Conservation (phyloP, 2,113 vertebrate genomes). For the Athene noctua region DNA sequence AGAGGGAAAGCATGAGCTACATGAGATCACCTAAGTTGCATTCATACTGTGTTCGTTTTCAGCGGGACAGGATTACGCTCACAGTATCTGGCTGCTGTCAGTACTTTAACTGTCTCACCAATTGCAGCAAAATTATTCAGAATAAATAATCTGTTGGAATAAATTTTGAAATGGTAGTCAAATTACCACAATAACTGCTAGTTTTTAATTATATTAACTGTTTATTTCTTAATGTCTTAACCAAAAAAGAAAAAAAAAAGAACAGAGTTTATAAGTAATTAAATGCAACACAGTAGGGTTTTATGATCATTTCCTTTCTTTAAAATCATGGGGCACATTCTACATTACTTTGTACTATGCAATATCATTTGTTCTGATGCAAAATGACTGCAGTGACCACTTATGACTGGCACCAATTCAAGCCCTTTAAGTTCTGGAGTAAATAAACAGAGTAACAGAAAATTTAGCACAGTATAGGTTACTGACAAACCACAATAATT, state of each 20-base stretch:
- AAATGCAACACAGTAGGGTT: not conserved
- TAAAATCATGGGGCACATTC: not conserved
- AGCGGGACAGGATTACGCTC: not conserved
- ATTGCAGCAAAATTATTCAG: not conserved
- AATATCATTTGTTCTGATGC: not conserved
- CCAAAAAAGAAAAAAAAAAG: not conserved
- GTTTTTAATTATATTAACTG: not conserved
- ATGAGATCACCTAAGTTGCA: not conserved
- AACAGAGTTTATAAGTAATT: not conserved
- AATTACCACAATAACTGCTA: not conserved
- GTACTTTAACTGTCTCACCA: not conserved
- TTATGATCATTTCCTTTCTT: not conserved
- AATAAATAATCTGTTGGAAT: not conserved
- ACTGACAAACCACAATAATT: not conserved
- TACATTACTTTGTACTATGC: not conserved
- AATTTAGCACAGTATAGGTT: not conserved
- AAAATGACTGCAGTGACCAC: not conserved
- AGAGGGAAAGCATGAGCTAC: not conserved
- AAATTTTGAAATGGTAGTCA: not conserved
- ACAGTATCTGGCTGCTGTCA: not conserved
- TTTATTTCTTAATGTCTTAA: not conserved
- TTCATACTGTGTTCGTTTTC: not conserved
- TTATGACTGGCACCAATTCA: not conserved
- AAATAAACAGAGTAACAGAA: not conserved
- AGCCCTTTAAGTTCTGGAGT: not conserved